Percentiles rank a stretch among this genome's conserved stretches.
These are phyloP conservation scores for Helicoverpa zea DNA, from an alignment of 1,140 invertebrate species.

Conservation along the genomic window DNA sequence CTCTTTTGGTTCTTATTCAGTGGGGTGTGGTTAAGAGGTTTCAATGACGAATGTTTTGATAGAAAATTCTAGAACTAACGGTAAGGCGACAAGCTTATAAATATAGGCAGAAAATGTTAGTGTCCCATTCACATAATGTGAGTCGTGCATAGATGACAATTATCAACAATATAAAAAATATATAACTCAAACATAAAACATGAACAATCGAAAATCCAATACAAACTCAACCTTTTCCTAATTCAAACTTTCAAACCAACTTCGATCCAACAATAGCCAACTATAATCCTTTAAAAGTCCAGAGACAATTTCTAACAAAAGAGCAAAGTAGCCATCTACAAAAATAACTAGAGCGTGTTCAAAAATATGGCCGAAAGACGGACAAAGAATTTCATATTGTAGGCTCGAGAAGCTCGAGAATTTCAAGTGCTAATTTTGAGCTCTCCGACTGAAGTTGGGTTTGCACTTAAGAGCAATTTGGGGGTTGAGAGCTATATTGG, in stretches of 20 bases:
- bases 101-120: no score
- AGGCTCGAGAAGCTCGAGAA: conserved; percentile 28
- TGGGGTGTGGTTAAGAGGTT: conserved; percentile 20
- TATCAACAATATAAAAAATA: no score
- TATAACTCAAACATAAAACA: no score
- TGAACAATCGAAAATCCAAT: no score
- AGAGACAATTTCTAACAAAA: conserved; percentile 18
- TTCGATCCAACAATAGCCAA: neutral
- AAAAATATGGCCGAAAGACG: conserved; percentile 15
- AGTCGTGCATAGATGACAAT: no score
- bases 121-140: no score
- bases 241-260: neutral
- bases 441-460: conserved; percentile 60
- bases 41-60: neutral
- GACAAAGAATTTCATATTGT: conserved; percentile 56
- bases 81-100: neutral
- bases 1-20: neutral
- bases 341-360: neutral
- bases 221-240: no score
- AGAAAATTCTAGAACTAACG: neutral
- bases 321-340: neutral
- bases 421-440: conserved; percentile 68
- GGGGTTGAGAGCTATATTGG: conserved; percentile 61
- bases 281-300: neutral
- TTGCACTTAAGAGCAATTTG: conserved; percentile 69